Base-by-base conservation (phyloP, 2,113 vertebrate species). In the Mormyrus lacerda region DNA sequence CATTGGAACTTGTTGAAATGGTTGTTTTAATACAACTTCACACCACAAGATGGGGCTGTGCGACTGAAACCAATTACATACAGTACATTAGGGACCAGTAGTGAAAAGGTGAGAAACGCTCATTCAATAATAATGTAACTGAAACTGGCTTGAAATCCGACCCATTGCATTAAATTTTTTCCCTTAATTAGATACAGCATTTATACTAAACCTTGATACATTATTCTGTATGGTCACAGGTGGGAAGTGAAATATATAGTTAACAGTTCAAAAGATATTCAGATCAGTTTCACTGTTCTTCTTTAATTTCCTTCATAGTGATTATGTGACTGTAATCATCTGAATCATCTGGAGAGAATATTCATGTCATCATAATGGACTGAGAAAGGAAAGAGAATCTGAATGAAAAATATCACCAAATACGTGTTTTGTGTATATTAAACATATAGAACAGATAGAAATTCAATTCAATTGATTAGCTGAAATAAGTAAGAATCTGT, bases 21-120 rank as follows among this genome's bases (percentile, higher is more conserved):
- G 31, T 3, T 45, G 35, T 55, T 88, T 17, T 17, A 44, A 31
- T 69, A 6, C 65, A 31, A 24, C 58, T 8, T n/a, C 61, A 17
- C 35, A 19, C 87, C 87, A 76, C 87, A 76, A 76, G 87, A 15
- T 17, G 87, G 87, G 17, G 87, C 45, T 88, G 27, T 76, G 65
- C 61, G 48, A 50, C 24, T 21, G 31, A 19, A 35, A 24, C 24
- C 24, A 21, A 45, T 31, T 19, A 76, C 48, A 31, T 9, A 17
- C 45, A 21, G n/a, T 39, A 69, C 58, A 69, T 73, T n/a, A 31
- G 21, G 24, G 42, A 6, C 42, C 44, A 88, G 42, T 15, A 65
- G 7, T 44, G 35, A 45, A 45, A 47, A 69, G 87, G 55, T 88
- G 21, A 47, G 8, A 45, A 45, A 24, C n/a, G 0, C 55, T 42